A percentile compares a stretch with the other conserved stretches of the same genome.
Evolutionary conservation across 2,113 vertebrate species (phyloP).

Genomic region (Ia io): DNA sequence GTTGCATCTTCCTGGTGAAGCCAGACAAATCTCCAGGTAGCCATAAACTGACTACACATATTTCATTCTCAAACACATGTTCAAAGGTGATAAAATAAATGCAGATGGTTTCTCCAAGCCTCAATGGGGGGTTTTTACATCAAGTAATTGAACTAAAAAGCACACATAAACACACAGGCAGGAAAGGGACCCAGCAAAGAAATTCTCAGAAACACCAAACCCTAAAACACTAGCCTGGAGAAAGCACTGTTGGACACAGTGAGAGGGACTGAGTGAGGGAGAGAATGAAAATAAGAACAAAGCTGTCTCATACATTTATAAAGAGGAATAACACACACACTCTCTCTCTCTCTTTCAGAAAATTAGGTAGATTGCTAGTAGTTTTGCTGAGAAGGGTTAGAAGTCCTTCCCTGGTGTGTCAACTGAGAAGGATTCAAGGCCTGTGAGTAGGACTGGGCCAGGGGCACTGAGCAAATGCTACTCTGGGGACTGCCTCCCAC

Average conservation of each 20-base stretch:
- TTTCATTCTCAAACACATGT: slow-evolving; percentile 79
- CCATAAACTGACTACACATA: slow-evolving; percentile 71
- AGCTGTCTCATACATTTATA: neutral
- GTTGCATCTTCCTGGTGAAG: slow-evolving; percentile 74
- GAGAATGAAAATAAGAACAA: neutral
- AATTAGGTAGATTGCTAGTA: neutral
- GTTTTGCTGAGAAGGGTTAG: neutral
- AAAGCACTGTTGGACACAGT: slow-evolving; percentile 62
- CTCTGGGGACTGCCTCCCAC: neutral
- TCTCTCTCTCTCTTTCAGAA: neutral
- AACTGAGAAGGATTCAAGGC: neutral
- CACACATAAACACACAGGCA: neutral
- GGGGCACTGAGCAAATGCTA: neutral
- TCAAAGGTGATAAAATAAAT: slow-evolving; percentile 80
- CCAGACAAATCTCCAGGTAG: slow-evolving; percentile 74
- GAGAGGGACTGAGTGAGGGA: neutral
- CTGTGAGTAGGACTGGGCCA: neutral
- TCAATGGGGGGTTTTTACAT: slow-evolving; percentile 66
- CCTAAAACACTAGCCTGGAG: neutral
- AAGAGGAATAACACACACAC: neutral
- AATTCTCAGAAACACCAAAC: neutral
- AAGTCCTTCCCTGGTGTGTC: neutral
- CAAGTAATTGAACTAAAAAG: slow-evolving; percentile 69
- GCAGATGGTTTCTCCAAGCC: slow-evolving; percentile 78
- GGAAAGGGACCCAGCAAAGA: neutral